Conservation (phyloP, 2,797 vertebrate species). For the Cirrhinus molitorella region DNA sequence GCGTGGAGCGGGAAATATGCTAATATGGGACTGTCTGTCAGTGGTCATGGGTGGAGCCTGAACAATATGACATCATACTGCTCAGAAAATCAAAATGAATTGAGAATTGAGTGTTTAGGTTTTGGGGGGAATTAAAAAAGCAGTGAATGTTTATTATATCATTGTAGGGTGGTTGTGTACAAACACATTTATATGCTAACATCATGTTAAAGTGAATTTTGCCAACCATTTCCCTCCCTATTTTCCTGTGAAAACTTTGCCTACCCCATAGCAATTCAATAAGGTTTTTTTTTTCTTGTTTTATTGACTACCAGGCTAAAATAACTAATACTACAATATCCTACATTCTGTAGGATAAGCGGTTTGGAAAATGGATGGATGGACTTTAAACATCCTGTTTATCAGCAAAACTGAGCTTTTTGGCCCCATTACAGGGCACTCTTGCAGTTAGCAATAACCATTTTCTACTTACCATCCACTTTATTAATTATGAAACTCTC, state of each 20-base stretch:
- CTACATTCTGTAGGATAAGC: neutral
- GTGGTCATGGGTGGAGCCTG: too few relatives aligned
- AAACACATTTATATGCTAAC: too few relatives aligned
- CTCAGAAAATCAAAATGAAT: too few relatives aligned
- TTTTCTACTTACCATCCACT: slow-evolving; percentile 43
- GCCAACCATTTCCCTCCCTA: neutral
- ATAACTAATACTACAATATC: neutral
- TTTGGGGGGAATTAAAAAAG: too few relatives aligned
- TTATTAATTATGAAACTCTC: slow-evolving; percentile 33
- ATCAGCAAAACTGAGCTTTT: slow-evolving; percentile 21
- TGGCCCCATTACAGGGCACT: slow-evolving; percentile 20
- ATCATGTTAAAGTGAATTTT: too few relatives aligned
- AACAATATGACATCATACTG: too few relatives aligned
- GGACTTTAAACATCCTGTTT: slow-evolving; percentile 7
- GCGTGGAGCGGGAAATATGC: too few relatives aligned
- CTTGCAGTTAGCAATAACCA: slow-evolving; percentile 27
- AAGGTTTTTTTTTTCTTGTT: neutral
- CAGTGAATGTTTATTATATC: too few relatives aligned
- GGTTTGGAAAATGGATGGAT: neutral
- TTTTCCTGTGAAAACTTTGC: too few relatives aligned
- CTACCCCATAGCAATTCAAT: neutral
- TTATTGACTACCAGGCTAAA: slow-evolving; percentile 9
- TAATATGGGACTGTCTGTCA: too few relatives aligned
- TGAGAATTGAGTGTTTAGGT: too few relatives aligned
- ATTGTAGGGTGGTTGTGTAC: too few relatives aligned